A percentile compares a stretch with the other conserved stretches of the same genome.
Evolutionary conservation across 2,797 vertebrate species (phyloP).

Genomic region (Anguilla megastoma): DNA sequence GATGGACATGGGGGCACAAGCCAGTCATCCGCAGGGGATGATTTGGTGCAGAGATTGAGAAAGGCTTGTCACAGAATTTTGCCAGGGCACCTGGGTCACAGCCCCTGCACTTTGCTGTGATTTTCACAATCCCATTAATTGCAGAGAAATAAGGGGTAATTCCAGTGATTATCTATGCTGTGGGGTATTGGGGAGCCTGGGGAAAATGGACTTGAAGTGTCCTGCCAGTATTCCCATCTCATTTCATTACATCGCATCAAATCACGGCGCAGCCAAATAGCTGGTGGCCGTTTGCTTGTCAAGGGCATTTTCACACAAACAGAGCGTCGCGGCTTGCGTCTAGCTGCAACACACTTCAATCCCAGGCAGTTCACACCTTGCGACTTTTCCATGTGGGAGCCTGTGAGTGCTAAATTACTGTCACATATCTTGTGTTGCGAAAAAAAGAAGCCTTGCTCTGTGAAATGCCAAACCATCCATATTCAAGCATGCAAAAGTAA

Average conservation of each 20-base stretch:
- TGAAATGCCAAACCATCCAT: slow-evolving; percentile 31
- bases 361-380: slow-evolving; percentile 19
- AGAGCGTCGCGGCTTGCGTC: neutral
- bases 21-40: neutral
- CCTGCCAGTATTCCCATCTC: slow-evolving; percentile 2
- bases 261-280: neutral
- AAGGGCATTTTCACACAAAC: slow-evolving; percentile 19
- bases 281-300: neutral
- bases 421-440: slow-evolving; percentile 1
- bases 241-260: slow-evolving; percentile 17
- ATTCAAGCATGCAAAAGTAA: slow-evolving; percentile 25
- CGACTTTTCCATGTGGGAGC: neutral
- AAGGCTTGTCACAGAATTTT: neutral
- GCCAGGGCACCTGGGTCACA: neutral
- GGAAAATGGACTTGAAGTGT: slow-evolving; percentile 13
- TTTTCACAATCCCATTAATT: slow-evolving; percentile 21
- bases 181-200: neutral
- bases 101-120: neutral
- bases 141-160: slow-evolving; percentile 21
- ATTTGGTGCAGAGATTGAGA: slow-evolving; percentile 5
- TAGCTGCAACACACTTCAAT: slow-evolving; percentile 19
- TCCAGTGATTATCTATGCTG: neutral
- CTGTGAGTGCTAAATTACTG: neutral
- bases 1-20: neutral
- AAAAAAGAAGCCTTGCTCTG: neutral